Conservation (phyloP, 1,140 invertebrate genomes). For the Drosophila kurseongensis region DNA sequence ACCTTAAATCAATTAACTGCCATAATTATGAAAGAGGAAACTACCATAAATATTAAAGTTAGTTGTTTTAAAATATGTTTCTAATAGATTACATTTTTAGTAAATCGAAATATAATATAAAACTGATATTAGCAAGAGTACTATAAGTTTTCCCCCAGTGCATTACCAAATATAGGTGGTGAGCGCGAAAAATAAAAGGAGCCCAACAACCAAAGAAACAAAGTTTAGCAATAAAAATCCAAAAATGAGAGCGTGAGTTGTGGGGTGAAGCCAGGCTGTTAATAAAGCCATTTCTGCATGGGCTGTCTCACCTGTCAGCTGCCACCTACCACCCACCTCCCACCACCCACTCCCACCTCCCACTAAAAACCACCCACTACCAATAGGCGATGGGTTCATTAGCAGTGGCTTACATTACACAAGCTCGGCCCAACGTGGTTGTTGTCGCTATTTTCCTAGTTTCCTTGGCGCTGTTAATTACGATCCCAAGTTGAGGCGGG, state of each 20-base stretch:
- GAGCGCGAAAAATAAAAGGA: slow-evolving; percentile 30
- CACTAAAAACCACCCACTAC: neutral
- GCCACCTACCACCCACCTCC: slow-evolving; percentile 6
- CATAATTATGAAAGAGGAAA: no score
- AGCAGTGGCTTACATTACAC: slow-evolving; percentile 69
- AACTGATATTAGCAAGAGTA: no score
- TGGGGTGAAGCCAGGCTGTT: slow-evolving; percentile 38
- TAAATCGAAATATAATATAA: no score
- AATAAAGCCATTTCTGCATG: slow-evolving; percentile 78
- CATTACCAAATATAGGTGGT: slow-evolving; percentile 47
- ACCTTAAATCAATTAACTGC: no score
- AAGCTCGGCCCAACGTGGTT: slow-evolving; percentile 20
- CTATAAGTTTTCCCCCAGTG: slow-evolving; percentile 11
- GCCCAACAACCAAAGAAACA: slow-evolving; percentile 55
- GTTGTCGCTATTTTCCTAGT: slow-evolving; percentile 47
- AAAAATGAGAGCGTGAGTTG: slow-evolving; percentile 47
- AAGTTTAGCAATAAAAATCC: slow-evolving; percentile 81
- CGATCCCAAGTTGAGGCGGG: slow-evolving; percentile 40
- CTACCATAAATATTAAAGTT: no score
- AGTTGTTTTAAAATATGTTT: no score
- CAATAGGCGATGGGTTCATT: slow-evolving; percentile 67
- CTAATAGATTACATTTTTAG: no score
- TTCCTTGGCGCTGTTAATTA: slow-evolving; percentile 72
- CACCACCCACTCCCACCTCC: slow-evolving; percentile 4
- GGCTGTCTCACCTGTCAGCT: slow-evolving; percentile 47